Evolutionary conservation across 2,888 invertebrate genomes (phyloP).

Genomic region (Oxytorus armatus): DNA sequence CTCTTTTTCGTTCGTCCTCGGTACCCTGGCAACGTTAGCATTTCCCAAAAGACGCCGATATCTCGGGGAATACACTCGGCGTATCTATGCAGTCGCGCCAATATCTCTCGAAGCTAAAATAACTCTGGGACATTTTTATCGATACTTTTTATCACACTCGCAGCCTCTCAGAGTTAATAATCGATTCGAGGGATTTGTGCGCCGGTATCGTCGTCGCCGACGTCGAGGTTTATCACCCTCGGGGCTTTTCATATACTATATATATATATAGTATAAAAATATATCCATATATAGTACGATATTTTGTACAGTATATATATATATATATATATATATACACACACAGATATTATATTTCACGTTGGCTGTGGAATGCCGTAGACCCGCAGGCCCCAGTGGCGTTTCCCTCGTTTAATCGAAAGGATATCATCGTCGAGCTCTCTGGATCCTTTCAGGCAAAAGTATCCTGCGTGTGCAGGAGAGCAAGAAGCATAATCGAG

Average conservation of each 20-base stretch:
- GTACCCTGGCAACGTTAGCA: too few species aligned
- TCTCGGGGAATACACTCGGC: neutral
- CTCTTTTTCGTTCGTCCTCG: too few species aligned
- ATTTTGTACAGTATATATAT: neutral
- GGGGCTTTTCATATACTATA: conserved; percentile 24
- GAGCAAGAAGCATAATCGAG: conserved; percentile 19
- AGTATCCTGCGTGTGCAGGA: conserved; percentile 30
- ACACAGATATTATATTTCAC: conserved; percentile 49
- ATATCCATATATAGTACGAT: neutral
- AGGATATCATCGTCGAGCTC: conserved; percentile 58
- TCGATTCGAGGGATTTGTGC: conserved; percentile 39
- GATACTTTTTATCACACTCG: conserved; percentile 47
- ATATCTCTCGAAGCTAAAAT: conserved; percentile 19
- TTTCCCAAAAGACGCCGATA: neutral
- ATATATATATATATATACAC: conserved; percentile 2
- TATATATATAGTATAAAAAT: neutral
- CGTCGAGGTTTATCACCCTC: conserved; percentile 48
- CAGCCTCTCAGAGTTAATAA: conserved; percentile 30
- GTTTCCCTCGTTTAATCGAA: conserved; percentile 61
- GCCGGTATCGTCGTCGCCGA: conserved; percentile 7
- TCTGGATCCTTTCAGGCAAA: conserved; percentile 54
- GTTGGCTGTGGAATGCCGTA: conserved; percentile 33
- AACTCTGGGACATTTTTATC: conserved; percentile 60
- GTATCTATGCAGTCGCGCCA: neutral
- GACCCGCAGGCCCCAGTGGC: conserved; percentile 36